These are phyloP conservation scores for Podargus strigoides DNA, from an alignment of 2,797 vertebrate species.

Conservation along the genomic window DNA sequence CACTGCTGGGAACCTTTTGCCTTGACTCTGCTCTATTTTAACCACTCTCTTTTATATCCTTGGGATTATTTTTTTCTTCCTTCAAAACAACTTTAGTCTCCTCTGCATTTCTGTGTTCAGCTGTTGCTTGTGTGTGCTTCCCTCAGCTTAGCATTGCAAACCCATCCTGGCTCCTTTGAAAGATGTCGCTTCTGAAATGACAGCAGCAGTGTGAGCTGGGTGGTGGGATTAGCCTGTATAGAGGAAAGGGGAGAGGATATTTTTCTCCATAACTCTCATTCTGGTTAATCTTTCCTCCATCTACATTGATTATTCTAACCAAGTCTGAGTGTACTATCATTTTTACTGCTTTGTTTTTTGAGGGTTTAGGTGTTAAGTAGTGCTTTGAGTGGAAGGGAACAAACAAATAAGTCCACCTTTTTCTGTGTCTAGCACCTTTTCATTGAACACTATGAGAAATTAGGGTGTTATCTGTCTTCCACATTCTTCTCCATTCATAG, in stretches of 20 bases:
- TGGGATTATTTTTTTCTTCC: not conserved
- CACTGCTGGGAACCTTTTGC: not conserved
- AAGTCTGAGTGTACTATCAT: not conserved
- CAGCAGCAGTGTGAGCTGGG: not conserved
- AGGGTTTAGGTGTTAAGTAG: not conserved
- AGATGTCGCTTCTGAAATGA: not conserved
- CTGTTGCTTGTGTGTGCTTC: not conserved
- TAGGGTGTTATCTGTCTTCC: not conserved
- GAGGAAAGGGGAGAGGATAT: not conserved
- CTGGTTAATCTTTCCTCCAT: not conserved
- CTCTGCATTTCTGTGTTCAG: slow-evolving; percentile 9
- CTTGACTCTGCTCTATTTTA: not conserved
- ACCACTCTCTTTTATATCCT: not conserved
- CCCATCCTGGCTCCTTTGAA: not conserved
- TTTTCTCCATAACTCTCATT: not conserved
- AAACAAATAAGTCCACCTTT: not conserved
- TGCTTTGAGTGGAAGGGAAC: not conserved
- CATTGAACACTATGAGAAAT: not conserved
- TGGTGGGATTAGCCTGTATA: not conserved
- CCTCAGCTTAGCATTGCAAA: slow-evolving; percentile 1
- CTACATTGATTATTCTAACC: not conserved
- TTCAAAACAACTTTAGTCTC: not conserved
- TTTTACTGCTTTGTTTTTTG: not conserved
- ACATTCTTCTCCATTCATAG: not conserved
- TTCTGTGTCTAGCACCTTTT: not conserved